Evolutionary conservation across 2,888 invertebrate genomes (phyloP).

Genomic region (Lamproptera curius): DNA sequence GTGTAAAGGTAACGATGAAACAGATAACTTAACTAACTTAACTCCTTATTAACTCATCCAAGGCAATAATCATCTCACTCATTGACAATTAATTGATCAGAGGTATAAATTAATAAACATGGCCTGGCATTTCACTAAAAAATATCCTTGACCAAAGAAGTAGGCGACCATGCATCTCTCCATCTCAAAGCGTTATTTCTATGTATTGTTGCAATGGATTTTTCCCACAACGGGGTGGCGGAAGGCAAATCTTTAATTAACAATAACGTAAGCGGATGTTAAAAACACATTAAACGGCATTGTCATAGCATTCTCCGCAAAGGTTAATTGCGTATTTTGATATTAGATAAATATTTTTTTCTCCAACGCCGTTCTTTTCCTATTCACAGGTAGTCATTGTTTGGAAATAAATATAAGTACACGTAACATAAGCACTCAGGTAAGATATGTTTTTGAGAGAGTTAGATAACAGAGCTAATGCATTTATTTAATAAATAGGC

Average conservation of each 20-base stretch:
- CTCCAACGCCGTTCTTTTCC: conserved; percentile 3
- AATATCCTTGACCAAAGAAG: conserved; percentile 52
- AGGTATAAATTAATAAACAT: too few relatives aligned
- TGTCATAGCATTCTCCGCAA: conserved; percentile 45
- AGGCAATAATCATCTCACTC: too few relatives aligned
- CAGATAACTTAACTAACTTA: too few relatives aligned
- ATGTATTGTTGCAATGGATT: conserved; percentile 46
- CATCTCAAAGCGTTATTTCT: conserved; percentile 36
- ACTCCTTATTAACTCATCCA: too few relatives aligned
- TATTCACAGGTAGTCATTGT: background rate
- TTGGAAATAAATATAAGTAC: background rate
- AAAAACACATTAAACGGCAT: conserved; percentile 40
- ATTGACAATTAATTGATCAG: too few relatives aligned
- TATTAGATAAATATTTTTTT: conserved; percentile 29
- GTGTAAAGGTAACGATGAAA: too few relatives aligned
- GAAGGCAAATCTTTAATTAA: conserved; percentile 49
- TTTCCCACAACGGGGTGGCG: conserved; percentile 49
- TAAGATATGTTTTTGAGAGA: too few relatives aligned
- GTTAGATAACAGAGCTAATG: too few relatives aligned
- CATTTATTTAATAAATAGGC: too few relatives aligned
- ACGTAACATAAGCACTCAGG: too few relatives aligned
- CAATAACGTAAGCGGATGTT: conserved; percentile 38
- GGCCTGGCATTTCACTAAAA: too few relatives aligned
- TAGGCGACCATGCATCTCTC: conserved; percentile 40
- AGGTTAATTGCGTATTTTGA: conserved; percentile 35